These are phyloP conservation scores for Acronicta aceris DNA, from an alignment of 2,888 invertebrate genomes.

Conservation along the genomic window DNA sequence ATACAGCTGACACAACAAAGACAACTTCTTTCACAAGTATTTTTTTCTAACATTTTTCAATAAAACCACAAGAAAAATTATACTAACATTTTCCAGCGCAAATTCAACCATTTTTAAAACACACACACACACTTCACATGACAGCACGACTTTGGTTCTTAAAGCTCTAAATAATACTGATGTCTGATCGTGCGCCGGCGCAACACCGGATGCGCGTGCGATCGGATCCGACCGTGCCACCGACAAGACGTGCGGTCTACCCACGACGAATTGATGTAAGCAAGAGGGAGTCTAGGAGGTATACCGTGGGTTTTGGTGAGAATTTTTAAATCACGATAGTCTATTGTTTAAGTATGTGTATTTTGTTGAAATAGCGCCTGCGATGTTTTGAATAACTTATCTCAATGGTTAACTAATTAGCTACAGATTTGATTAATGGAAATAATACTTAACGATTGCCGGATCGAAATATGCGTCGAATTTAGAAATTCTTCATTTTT, in stretches of 20 bases:
- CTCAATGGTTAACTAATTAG: neutral
- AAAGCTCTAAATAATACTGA: constrained; percentile 60
- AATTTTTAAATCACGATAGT: neutral
- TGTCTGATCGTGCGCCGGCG: constrained; percentile 48
- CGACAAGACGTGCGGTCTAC: constrained; percentile 58
- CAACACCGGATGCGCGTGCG: constrained; percentile 58
- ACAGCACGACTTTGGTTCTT: constrained; percentile 54
- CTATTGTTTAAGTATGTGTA: constrained; percentile 7
- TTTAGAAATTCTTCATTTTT: too few relatives aligned
- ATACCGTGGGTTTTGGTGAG: constrained; percentile 1
- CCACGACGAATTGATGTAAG: constrained; percentile 60
- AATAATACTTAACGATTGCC: too few relatives aligned
- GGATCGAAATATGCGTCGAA: too few relatives aligned
- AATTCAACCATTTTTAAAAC: constrained; percentile 77
- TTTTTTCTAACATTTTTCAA: neutral
- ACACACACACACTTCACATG: constrained; percentile 50
- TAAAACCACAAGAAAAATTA: constrained; percentile 16
- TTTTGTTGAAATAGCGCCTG: neutral
- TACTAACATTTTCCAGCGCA: constrained; percentile 79
- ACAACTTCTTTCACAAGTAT: neutral
- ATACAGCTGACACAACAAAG: constrained; percentile 15
- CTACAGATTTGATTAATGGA: neutral
- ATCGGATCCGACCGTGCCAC: constrained; percentile 70
- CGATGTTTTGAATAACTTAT: neutral
- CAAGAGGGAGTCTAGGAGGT: neutral